Conservation (phyloP, 2,797 vertebrate genomes). For the Otus scops region DNA sequence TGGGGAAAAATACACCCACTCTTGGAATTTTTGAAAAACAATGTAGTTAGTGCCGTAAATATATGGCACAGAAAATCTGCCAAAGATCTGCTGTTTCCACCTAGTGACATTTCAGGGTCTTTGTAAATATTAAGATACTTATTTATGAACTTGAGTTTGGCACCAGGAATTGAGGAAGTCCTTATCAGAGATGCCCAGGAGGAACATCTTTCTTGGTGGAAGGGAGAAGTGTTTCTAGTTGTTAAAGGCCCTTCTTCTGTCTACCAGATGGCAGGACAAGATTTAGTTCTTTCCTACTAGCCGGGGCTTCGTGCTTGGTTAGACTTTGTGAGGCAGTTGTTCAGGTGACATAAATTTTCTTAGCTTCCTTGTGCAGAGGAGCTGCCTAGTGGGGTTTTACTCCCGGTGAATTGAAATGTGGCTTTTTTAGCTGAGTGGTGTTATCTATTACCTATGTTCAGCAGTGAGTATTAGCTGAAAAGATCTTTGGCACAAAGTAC, state of each 20-base stretch:
- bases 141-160: not conserved
- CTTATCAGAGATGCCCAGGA: not conserved
- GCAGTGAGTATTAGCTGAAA: not conserved
- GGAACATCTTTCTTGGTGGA: not conserved
- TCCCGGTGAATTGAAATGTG: not conserved
- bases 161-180: not conserved
- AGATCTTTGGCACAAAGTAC: not conserved
- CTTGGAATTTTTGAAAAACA: not conserved
- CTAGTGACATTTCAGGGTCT: not conserved
- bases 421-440: not conserved
- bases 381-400: not conserved
- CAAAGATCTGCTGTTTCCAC: not conserved
- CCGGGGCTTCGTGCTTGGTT: not conserved
- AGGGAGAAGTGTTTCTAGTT: not conserved
- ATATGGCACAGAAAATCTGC: not conserved
- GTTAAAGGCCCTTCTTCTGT: not conserved
- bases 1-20: not conserved
- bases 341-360: not conserved
- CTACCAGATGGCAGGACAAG: not conserved
- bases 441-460: not conserved
- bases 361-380: not conserved
- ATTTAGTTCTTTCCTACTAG: not conserved
- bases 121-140: not conserved
- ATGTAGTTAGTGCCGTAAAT: not conserved
- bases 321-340: not conserved